phyloP scores from a whole-genome alignment of 2,888 invertebrate species.

The Elmis aenea region DNA sequence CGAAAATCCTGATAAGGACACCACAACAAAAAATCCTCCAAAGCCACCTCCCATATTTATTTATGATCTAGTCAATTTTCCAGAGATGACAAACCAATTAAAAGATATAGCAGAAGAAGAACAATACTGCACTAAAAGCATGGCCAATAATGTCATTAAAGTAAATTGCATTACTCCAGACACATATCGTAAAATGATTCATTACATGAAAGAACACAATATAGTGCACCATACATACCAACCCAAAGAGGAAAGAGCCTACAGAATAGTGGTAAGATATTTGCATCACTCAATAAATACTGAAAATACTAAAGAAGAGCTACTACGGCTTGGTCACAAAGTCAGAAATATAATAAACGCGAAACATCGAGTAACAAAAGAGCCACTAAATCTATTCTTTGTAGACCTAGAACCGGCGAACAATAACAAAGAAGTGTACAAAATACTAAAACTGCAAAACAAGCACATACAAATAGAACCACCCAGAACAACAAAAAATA shows the following conservation, averaged over 20 bases:
- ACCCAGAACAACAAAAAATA: slow-evolving; percentile 9
- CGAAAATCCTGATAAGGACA: slow-evolving; percentile 1
- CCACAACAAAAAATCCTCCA: slow-evolving; percentile 3
- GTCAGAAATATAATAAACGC: slow-evolving; percentile 19
- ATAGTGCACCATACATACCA: slow-evolving; percentile 18
- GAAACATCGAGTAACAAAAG: slow-evolving; percentile 14
- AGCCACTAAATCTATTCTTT: slow-evolving; percentile 16
- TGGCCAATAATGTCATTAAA: slow-evolving; percentile 17
- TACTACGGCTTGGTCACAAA: slow-evolving; percentile 12
- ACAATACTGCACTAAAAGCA: slow-evolving; percentile 13
- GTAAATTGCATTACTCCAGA: slow-evolving; percentile 13
- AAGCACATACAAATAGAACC: slow-evolving; percentile 15
- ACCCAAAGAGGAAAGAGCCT: slow-evolving; percentile 15
- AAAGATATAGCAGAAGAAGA: slow-evolving; percentile 10
- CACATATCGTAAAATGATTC: slow-evolving; percentile 14
- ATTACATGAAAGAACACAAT: slow-evolving; percentile 12
- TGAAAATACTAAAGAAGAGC: slow-evolving; percentile 11
- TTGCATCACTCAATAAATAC: slow-evolving; percentile 10
- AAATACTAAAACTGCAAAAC: slow-evolving; percentile 13
- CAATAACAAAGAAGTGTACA: slow-evolving; percentile 19
- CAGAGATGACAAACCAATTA: slow-evolving; percentile 13
- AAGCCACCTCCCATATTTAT: slow-evolving; percentile 18
- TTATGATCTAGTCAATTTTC: slow-evolving; percentile 15
- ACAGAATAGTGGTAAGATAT: slow-evolving; percentile 17
- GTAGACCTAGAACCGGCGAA: slow-evolving; percentile 18